These are phyloP conservation scores for Atherix ibis DNA, from an alignment of 2,888 invertebrate species.

Conservation along the genomic window DNA sequence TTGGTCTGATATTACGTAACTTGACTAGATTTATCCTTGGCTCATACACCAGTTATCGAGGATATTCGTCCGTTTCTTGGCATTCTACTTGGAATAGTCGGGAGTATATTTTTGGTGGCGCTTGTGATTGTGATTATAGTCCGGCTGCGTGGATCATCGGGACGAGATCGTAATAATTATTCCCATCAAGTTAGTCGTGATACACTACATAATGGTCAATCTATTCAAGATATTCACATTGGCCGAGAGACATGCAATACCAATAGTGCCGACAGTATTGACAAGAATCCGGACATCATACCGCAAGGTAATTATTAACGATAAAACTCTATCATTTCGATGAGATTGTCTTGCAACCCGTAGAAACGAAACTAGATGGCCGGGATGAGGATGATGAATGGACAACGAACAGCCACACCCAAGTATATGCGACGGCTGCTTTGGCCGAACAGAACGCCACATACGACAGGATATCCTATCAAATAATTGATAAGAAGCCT, in stretches of 20 bases:
- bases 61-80: conserved; percentile 40
- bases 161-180: conserved; percentile 32
- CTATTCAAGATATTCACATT: conserved; percentile 28
- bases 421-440: conserved; percentile 31
- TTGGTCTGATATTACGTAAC: too few relatives aligned
- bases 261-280: conserved; percentile 32
- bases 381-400: conserved; percentile 31
- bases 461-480: conserved; percentile 30
- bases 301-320: conserved; percentile 26
- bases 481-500: conserved; percentile 26
- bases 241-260: conserved; percentile 28
- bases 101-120: conserved; percentile 37
- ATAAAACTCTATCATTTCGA: conserved; percentile 7
- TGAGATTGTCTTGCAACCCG: conserved; percentile 7
- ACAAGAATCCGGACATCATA: conserved; percentile 34
- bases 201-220: conserved; percentile 26
- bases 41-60: conserved; percentile 35
- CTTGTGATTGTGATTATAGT: conserved; percentile 37
- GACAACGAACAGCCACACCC: conserved; percentile 30
- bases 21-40: conserved; percentile 26
- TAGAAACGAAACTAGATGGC: conserved; percentile 20
- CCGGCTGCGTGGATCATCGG: conserved; percentile 33
- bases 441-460: conserved; percentile 31
- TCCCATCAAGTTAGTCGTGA: conserved; percentile 26
- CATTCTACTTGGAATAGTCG: conserved; percentile 37